A percentile compares a stretch with the other conserved stretches of the same genome.
phyloP scores from a whole-genome alignment of 2,113 vertebrate genomes.

The Danionella cerebrum region DNA sequence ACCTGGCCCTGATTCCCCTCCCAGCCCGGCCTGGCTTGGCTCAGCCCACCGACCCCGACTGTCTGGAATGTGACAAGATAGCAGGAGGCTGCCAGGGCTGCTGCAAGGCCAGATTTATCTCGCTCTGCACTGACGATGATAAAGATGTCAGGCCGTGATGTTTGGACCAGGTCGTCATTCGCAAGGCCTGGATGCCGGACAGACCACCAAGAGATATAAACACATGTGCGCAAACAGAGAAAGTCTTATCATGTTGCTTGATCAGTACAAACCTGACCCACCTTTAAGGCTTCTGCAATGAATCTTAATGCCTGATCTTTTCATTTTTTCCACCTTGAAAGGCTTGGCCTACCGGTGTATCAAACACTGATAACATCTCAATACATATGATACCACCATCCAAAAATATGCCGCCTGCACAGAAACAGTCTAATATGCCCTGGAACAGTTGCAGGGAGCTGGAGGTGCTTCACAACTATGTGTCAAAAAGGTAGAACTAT shows the following conservation, averaged over 20 bases:
- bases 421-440: no score
- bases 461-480: no score
- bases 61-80: constrained; percentile 82
- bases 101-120: constrained; percentile 80
- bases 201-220: constrained; percentile 5
- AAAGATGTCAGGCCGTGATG: constrained; percentile 77
- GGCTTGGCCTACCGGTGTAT: background rate
- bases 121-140: constrained; percentile 78
- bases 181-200: constrained; percentile 63
- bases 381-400: background rate
- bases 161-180: constrained; percentile 66
- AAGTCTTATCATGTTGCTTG: constrained; percentile 21
- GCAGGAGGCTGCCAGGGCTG: constrained; percentile 75
- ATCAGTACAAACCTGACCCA: no score
- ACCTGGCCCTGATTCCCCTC: constrained; percentile 63
- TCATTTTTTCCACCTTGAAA: constrained; percentile 29
- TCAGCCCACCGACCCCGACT: constrained; percentile 68
- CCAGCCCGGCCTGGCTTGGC: constrained; percentile 61
- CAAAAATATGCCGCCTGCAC: constrained; percentile 14
- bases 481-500: no score
- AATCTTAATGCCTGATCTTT: constrained; percentile 6
- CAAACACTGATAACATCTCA: constrained; percentile 13
- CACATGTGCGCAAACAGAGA: background rate
- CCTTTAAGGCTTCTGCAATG: background rate
- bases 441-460: no score